Conservation (phyloP, 2,888 invertebrate species). For the Glaucopsyche alexis region DNA sequence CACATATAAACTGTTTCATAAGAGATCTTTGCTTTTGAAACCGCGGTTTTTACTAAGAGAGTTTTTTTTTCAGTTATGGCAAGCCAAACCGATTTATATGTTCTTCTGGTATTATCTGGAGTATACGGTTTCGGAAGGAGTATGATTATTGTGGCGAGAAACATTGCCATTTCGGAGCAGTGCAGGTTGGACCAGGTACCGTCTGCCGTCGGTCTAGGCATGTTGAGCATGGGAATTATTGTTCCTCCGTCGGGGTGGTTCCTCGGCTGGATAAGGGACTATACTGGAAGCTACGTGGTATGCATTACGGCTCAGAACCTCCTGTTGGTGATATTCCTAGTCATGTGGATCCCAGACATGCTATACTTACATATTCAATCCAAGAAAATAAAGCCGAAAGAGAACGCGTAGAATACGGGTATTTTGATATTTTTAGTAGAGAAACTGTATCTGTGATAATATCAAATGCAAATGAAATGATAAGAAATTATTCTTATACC, state of each 20-base stretch:
- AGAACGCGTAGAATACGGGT: conserved; percentile 40
- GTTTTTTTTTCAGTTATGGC: conserved; percentile 76
- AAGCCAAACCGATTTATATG: conserved; percentile 75
- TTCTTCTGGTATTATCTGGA: conserved; percentile 77
- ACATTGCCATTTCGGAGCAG: conserved; percentile 84
- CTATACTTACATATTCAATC: conserved; percentile 58
- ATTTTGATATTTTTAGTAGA: conserved; percentile 25
- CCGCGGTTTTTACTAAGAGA: too few relatives aligned
- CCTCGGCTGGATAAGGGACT: conserved; percentile 84
- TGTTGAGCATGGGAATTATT: conserved; percentile 85
- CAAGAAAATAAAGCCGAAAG: conserved; percentile 49
- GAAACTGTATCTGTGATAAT: conserved; percentile 31
- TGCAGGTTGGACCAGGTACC: conserved; percentile 80
- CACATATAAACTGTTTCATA: not conserved
- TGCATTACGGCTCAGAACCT: conserved; percentile 83
- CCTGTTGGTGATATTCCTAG: conserved; percentile 74
- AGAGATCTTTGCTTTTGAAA: too few relatives aligned
- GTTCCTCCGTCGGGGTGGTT: conserved; percentile 83
- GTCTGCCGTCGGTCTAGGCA: conserved; percentile 85
- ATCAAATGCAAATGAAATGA: conserved; percentile 25
- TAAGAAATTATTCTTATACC: not conserved
- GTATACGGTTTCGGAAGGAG: conserved; percentile 86
- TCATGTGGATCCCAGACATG: conserved; percentile 82
- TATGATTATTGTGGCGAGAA: conserved; percentile 86
- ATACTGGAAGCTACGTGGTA: conserved; percentile 80